Evolutionary conservation across 2,888 invertebrate species (phyloP).

Genomic region (Beris morrisii): DNA sequence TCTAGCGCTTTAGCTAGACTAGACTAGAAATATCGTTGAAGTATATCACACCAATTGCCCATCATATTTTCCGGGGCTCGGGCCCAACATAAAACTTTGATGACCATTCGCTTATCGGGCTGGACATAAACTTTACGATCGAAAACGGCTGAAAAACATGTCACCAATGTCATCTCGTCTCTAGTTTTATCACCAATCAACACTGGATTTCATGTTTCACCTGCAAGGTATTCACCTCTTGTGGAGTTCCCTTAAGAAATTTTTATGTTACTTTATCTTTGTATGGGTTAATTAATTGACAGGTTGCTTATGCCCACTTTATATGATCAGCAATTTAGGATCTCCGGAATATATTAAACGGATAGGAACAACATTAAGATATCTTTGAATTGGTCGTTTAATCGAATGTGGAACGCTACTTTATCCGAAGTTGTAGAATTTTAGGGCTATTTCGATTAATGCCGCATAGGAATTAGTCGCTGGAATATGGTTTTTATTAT

Average conservation of each 20-base stretch:
- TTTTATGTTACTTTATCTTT: neutral
- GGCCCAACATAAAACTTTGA: slow-evolving; percentile 2
- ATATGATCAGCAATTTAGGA: too few relatives aligned
- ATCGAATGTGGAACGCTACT: neutral
- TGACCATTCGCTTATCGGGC: slow-evolving; percentile 11
- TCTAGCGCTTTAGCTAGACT: neutral
- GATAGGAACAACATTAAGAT: too few relatives aligned
- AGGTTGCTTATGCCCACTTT: neutral
- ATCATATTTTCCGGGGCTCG: too few relatives aligned
- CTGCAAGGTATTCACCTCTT: neutral
- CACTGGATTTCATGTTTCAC: slow-evolving; percentile 23
- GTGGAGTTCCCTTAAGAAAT: neutral
- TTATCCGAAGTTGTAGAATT: too few relatives aligned
- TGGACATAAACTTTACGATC: slow-evolving; percentile 7
- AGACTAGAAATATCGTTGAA: neutral
- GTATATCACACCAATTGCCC: too few relatives aligned
- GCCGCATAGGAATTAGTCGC: too few relatives aligned
- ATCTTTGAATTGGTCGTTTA: neutral
- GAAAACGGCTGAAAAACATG: slow-evolving; percentile 22
- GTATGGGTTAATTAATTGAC: neutral
- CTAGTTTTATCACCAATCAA: slow-evolving; percentile 25
- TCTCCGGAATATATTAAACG: slow-evolving; percentile 1
- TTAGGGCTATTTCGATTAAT: too few relatives aligned
- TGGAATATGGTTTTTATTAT: too few relatives aligned
- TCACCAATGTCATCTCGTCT: slow-evolving; percentile 24